phyloP scores from a whole-genome alignment of 2,113 vertebrate species.

The Brienomyrus brachyistius region DNA sequence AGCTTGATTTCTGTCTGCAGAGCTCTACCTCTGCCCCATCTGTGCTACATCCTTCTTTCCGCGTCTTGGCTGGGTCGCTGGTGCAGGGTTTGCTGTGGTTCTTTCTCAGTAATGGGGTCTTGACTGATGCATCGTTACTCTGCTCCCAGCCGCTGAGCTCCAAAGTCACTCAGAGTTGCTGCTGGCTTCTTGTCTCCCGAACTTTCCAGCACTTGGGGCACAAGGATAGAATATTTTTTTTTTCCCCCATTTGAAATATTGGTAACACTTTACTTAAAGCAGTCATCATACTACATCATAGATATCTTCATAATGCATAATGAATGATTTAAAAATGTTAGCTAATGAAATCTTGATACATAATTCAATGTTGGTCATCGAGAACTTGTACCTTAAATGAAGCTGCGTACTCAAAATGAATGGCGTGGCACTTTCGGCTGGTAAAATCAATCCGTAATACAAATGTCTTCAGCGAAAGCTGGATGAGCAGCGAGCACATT shows the following conservation, averaged over 20 bases:
- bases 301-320: background rate
- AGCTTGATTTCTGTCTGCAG: background rate
- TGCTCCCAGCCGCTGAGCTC: background rate
- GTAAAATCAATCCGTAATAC: constrained; percentile 4
- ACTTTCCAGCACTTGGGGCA: no score
- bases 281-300: background rate
- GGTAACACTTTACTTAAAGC: background rate
- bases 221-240: background rate
- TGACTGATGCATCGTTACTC: background rate
- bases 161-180: no score
- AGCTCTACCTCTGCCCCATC: background rate
- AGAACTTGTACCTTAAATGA: background rate
- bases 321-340: background rate
- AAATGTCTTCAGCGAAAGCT: constrained; percentile 13
- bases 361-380: background rate
- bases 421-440: background rate
- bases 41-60: background rate
- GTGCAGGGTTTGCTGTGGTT: background rate
- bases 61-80: background rate
- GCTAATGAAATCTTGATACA: background rate
- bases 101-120: background rate
- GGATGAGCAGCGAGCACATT: background rate
- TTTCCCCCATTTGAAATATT: background rate
- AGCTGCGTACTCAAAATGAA: background rate
- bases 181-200: no score